Evolutionary conservation across 1,140 invertebrate species (phyloP), one percentile per base, ranked within the genome.

Genomic region (Heliconius melpomene): DNA sequence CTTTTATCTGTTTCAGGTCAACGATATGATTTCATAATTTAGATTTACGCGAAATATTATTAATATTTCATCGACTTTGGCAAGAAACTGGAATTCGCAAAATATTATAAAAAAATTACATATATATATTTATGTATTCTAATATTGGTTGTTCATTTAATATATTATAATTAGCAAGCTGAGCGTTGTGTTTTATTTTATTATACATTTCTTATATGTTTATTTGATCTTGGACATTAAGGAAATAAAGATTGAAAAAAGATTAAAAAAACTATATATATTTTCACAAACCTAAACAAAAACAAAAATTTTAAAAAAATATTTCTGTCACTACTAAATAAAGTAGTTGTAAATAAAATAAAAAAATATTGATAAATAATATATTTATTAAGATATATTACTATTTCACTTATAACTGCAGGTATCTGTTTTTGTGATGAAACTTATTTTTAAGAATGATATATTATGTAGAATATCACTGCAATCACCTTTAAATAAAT

Each of bases 151-250:
- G 54, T 9, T n/a, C 40, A 46, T 50, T 50, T 16, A 74, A 74
- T 74, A 74, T 74, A 74, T 74, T 26, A 38, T 26, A 36, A 36
- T 36, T 36, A 36, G 72, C 72, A 74, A 74, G n/a, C 20, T 50
- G 26, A 74, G 52, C 32, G 52, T 8, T 74, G 16, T 13, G 38
- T 74, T 74, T 46, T 50, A 74, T 74, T 74, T 73, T 29, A 23
- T 23, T 57, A 8, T 57, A 57, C 18, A 50, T 29, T 52, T 20
- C 6, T 18, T 52, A 52, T 3, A 52, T 52, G 13, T 46, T 46
- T 46, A 46, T 18, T 52, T 52, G 50, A 52, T 20, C 50, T 26
- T 40, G 20, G 2, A 66, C 13, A 66, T 18, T 57, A 60, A 36
- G n/a, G 13, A 18, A 38, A 26, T 38, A 60, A 11, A 23, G 0